Evolutionary conservation across 1,140 invertebrate genomes (phyloP).

Genomic region (Galleria mellonella): DNA sequence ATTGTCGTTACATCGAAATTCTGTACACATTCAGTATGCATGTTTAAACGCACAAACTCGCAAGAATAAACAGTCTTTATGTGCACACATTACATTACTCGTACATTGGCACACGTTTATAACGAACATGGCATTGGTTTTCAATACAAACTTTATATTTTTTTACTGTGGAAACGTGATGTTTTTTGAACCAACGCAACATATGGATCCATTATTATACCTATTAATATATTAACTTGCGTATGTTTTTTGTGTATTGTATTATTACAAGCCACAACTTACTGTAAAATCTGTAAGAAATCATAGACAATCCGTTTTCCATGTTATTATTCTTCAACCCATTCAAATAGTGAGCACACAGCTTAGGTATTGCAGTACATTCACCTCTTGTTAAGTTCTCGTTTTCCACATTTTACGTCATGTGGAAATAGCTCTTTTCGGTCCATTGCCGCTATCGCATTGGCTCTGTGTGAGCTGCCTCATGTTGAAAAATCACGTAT

Average conservation of each 20-base stretch:
- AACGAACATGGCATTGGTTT: conserved; percentile 18
- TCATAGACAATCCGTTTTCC: too few species aligned
- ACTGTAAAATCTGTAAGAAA: too few species aligned
- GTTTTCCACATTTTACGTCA: conserved; percentile 24
- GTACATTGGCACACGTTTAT: conserved; percentile 4
- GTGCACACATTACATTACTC: not conserved
- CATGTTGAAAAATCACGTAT: conserved; percentile 48
- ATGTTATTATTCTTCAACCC: too few species aligned
- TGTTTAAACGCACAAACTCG: too few species aligned
- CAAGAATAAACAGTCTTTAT: not conserved
- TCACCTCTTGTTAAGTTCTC: conserved; percentile 25
- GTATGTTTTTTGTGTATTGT: too few species aligned
- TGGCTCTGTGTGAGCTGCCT: conserved; percentile 33
- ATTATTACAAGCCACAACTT: too few species aligned
- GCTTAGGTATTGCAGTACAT: conserved; percentile 14
- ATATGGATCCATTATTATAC: too few species aligned
- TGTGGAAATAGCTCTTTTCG: conserved; percentile 55
- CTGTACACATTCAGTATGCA: too few species aligned
- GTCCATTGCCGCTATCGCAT: conserved; percentile 35
- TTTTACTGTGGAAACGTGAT: conserved; percentile 33
- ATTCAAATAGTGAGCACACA: too few species aligned
- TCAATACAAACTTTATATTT: conserved; percentile 24
- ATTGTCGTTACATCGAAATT: too few species aligned
- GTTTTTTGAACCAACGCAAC: too few species aligned
- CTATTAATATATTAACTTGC: too few species aligned